Base-by-base conservation (phyloP, 2,113 vertebrate genomes). In the Oncorhynchus masou region DNA sequence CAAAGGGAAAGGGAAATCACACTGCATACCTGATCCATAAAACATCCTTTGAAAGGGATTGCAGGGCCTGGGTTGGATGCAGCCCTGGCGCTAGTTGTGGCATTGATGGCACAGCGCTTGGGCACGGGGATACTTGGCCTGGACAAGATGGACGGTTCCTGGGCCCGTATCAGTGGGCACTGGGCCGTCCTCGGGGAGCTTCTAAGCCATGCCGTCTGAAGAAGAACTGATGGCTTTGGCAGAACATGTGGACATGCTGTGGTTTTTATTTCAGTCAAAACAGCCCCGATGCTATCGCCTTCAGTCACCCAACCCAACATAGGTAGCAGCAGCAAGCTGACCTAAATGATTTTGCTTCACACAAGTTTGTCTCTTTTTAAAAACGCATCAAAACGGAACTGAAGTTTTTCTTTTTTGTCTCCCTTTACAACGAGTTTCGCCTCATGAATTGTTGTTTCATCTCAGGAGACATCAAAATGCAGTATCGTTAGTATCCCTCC, bases 1-100 rank as follows among this genome's bases (percentile, higher is more conserved):
- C 92, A 94, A 94, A 93, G 92, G 86, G 86, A 92, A 90, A 91
- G 82, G 83, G 83, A 93, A 92, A 93, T 94, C 91, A 90, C 91
- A 92, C 90, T 82, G 85, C 90, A 93, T 94, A 93, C 92, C 92
- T 92, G 91, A 94, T 93, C 91, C 90, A 89, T 90, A 86, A 89
- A 83, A 90, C 86, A 86, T 71, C 85, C 91, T 94, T 94, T 93
- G 89, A 94, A 94, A 92, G 89, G 91, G 88, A 91, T 91, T 91
- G 88, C 92, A 54, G 51, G 51, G 3, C 51, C 51, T 93, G 91
- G 92, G 88, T 85, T 79, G 81, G 84, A 89, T 93, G 91, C 92
- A 93, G 91, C 78, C 90, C 4, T 93, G 93, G 92, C 91, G 90
- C 91, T 85, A 89, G 85, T 86, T 81, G 62, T 89, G 89, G 91